Conservation (phyloP, 2,888 invertebrate genomes). For the Apeira syringaria region DNA sequence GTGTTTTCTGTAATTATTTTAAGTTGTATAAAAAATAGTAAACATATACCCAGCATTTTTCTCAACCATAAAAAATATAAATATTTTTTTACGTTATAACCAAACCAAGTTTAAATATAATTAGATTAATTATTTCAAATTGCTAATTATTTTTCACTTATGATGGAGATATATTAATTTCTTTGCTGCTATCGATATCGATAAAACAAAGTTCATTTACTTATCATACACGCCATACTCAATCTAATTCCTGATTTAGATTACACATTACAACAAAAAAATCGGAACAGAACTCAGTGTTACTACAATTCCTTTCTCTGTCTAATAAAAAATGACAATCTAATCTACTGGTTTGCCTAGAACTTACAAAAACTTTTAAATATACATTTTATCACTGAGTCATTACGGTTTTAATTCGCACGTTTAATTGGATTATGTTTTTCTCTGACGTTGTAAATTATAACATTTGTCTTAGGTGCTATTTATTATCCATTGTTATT, state of each 20-base stretch:
- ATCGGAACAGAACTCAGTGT: slow-evolving; percentile 47
- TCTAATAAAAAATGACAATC: slow-evolving; percentile 55
- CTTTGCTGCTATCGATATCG: slow-evolving; percentile 7
- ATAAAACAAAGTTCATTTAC: not conserved
- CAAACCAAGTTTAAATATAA: no score
- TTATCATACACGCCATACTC: slow-evolving; percentile 31
- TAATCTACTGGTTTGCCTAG: slow-evolving; percentile 33
- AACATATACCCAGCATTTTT: no score
- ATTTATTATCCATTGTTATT: slow-evolving; percentile 66
- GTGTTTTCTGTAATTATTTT: no score
- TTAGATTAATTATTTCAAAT: no score
- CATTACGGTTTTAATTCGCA: slow-evolving; percentile 4
- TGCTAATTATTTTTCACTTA: no score
- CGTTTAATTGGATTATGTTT: slow-evolving; percentile 5
- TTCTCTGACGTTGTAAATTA: slow-evolving; percentile 58
- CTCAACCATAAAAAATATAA: no score
- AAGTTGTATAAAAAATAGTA: no score
- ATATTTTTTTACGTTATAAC: no score
- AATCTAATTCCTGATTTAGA: slow-evolving; percentile 55
- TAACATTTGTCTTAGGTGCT: slow-evolving; percentile 69
- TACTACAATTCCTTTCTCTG: slow-evolving; percentile 46
- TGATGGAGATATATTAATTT: no score
- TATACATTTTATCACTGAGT: slow-evolving; percentile 12
- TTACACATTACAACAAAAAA: slow-evolving; percentile 65
- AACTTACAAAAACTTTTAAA: slow-evolving; percentile 6